phyloP scores from a whole-genome alignment of 2,888 invertebrate genomes.

The Hesperia comma region DNA sequence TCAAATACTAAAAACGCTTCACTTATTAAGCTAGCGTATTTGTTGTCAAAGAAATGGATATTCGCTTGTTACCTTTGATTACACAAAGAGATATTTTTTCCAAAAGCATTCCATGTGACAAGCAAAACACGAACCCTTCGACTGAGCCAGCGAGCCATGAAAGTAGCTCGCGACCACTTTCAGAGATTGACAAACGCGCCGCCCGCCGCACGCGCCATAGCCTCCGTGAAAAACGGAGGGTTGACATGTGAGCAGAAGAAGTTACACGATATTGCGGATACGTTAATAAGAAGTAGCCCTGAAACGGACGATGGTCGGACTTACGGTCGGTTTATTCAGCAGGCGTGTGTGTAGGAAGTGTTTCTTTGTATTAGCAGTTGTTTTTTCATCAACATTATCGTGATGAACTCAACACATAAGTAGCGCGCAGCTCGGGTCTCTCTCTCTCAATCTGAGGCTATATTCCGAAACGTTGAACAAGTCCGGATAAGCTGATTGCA shows the following conservation, averaged over 20 bases:
- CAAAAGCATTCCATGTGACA: not conserved
- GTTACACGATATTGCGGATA: not conserved
- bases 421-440: too few relatives aligned
- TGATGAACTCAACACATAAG: too few relatives aligned
- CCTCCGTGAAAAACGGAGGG: conserved; percentile 2
- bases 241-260: not conserved
- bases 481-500: too few relatives aligned
- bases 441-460: too few relatives aligned
- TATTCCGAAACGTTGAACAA: too few relatives aligned
- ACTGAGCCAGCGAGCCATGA: not conserved
- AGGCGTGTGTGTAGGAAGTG: not conserved
- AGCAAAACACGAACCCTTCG: not conserved
- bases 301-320: not conserved
- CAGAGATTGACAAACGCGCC: conserved; percentile 15
- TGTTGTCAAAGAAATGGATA: too few relatives aligned
- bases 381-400: too few relatives aligned
- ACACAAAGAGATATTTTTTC: not conserved
- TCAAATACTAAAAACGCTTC: too few relatives aligned
- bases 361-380: not conserved
- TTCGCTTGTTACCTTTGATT: not conserved
- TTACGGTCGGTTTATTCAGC: not conserved
- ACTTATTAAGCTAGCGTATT: too few relatives aligned
- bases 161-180: conserved; percentile 4
- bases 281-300: not conserved
- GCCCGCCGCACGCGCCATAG: conserved; percentile 6